Evolutionary conservation across 2,888 invertebrate genomes (phyloP).

Genomic region (Monochamus alternatus): DNA sequence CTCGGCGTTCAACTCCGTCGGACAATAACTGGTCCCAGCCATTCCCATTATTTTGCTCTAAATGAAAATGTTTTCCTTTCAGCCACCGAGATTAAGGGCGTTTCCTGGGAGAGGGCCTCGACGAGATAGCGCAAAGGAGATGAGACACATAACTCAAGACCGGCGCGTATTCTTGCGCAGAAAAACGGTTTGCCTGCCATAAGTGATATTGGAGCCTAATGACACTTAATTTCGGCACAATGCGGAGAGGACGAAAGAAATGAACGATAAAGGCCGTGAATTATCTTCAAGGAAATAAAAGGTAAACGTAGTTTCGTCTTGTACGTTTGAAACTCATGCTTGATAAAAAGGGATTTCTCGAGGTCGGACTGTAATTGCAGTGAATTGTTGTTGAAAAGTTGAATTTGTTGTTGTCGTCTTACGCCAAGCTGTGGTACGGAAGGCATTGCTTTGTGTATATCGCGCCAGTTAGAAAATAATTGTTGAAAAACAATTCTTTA

Average conservation of each 20-base stretch:
- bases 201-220: not conserved
- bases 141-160: slow-evolving; percentile 10
- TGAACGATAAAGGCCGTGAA: too few relatives aligned
- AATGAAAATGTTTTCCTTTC: slow-evolving; percentile 41
- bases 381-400: too few relatives aligned
- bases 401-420: too few relatives aligned
- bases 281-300: too few relatives aligned
- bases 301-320: too few relatives aligned
- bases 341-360: too few relatives aligned
- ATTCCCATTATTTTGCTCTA: slow-evolving; percentile 36
- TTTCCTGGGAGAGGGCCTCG: slow-evolving; percentile 22
- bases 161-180: not conserved
- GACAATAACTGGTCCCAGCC: slow-evolving; percentile 29
- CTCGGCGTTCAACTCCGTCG: slow-evolving; percentile 20
- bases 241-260: not conserved
- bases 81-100: slow-evolving; percentile 32
- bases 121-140: slow-evolving; percentile 16
- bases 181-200: not conserved
- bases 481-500: too few relatives aligned
- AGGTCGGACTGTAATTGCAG: too few relatives aligned
- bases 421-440: too few relatives aligned
- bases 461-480: too few relatives aligned
- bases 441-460: too few relatives aligned
- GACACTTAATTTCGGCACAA: not conserved
- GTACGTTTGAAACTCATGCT: too few relatives aligned